Evolutionary conservation across 2,797 vertebrate genomes (phyloP).

Genomic region (Falco peregrinus): DNA sequence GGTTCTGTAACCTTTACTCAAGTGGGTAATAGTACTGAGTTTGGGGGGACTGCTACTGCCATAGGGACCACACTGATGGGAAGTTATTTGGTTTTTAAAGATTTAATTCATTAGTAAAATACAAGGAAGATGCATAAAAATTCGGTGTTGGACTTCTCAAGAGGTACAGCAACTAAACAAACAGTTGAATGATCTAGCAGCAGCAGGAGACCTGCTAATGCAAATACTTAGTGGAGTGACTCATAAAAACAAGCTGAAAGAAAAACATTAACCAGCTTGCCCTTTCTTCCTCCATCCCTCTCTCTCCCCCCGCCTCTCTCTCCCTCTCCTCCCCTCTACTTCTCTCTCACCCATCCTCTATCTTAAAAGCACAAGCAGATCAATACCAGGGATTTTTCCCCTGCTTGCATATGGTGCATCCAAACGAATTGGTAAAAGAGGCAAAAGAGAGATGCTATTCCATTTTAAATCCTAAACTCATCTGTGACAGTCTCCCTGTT

Average conservation of each 20-base stretch:
- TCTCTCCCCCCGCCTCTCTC: background rate
- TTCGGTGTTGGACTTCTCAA: slow-evolving; percentile 53
- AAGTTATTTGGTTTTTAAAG: background rate
- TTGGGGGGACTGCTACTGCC: background rate
- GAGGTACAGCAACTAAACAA: slow-evolving; percentile 70
- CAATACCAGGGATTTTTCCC: slow-evolving; percentile 40
- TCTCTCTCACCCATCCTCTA: background rate
- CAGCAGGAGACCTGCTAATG: slow-evolving; percentile 74
- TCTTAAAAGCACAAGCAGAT: slow-evolving; percentile 54
- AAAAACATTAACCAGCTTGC: slow-evolving; percentile 75
- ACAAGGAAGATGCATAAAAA: slow-evolving; percentile 10
- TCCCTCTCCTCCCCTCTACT: background rate
- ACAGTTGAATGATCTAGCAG: slow-evolving; percentile 64
- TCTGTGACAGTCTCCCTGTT: background rate
- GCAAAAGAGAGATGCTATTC: background rate
- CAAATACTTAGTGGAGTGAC: slow-evolving; percentile 75
- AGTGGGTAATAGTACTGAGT: background rate
- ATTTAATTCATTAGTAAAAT: background rate
- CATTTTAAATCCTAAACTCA: background rate
- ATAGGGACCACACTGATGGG: background rate
- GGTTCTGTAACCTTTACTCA: background rate
- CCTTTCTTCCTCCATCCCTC: background rate
- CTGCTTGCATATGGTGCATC: background rate
- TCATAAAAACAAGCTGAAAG: slow-evolving; percentile 75
- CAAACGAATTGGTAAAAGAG: background rate